Conservation (phyloP, 30 jellyfish, hydroid and myxozoan species). For the Clytia hemisphaerica region DNA sequence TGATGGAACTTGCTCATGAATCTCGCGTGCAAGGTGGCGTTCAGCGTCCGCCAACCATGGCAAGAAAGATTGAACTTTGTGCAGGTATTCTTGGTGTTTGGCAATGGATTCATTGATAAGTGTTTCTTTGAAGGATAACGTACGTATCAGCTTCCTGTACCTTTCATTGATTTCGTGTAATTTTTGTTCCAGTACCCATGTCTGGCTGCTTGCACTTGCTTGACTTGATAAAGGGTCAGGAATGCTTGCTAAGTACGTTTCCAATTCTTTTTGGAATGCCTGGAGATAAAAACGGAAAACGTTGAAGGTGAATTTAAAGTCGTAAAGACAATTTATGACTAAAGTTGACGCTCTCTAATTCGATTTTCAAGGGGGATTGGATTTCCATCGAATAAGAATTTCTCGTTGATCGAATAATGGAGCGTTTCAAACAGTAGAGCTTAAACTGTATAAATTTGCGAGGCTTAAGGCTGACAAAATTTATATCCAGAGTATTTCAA, state of each 20-base stretch:
- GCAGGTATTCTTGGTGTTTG: conserved; percentile 78
- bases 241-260: conserved; percentile 78
- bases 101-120: conserved; percentile 70
- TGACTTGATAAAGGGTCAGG: conserved; percentile 83
- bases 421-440: no score
- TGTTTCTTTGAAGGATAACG: conserved; percentile 74
- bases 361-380: no score
- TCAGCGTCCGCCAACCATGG: conserved; percentile 93
- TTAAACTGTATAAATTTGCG: no score
- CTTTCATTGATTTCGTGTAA: conserved; percentile 87
- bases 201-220: conserved; percentile 76
- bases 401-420: no score
- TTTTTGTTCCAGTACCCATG: conserved; percentile 96
- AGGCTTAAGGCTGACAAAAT: no score
- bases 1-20: conserved; percentile 76
- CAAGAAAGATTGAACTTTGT: conserved; percentile 56
- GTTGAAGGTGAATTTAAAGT: no score
- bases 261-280: conserved; percentile 95
- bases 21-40: conserved; percentile 61
- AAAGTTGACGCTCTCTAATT: no score
- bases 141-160: conserved; percentile 68
- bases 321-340: no score
- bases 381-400: no score
- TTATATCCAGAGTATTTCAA: no score
- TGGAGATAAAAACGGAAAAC: conserved; percentile 2